Evolutionary conservation across 2,113 vertebrate species (phyloP).

Genomic region (Cyrtonyx montezumae): DNA sequence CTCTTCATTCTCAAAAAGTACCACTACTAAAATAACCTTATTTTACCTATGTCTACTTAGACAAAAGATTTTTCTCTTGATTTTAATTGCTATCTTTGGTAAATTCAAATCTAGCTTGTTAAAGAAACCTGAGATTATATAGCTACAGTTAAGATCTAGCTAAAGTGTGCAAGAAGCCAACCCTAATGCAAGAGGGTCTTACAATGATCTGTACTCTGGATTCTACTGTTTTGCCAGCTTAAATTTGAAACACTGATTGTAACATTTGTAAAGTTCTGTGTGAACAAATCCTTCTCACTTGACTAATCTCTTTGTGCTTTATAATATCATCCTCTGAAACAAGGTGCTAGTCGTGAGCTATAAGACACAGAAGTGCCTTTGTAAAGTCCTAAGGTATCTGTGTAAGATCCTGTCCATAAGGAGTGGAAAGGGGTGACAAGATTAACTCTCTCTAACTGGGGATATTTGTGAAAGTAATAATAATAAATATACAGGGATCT

Average conservation of each 20-base stretch:
- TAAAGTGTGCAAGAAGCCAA: neutral
- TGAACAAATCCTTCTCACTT: neutral
- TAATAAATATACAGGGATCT: too few species aligned
- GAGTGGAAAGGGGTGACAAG: too few species aligned
- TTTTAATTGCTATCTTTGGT: neutral
- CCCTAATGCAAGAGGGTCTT: neutral
- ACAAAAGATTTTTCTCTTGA: neutral
- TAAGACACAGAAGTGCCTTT: neutral
- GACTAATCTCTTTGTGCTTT: neutral
- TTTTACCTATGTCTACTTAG: neutral
- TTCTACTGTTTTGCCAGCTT: neutral
- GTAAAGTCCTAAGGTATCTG: neutral
- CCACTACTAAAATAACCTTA: neutral
- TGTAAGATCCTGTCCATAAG: too few species aligned
- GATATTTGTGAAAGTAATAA: too few species aligned
- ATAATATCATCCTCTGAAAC: neutral
- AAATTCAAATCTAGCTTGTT: neutral
- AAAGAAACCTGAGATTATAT: neutral
- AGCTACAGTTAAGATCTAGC: neutral
- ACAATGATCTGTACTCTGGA: neutral
- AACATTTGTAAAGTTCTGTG: fast-evolving
- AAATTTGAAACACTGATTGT: fast-evolving
- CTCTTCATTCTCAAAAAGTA: neutral
- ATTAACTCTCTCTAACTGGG: too few species aligned
- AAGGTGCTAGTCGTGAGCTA: fast-evolving